Percentiles rank a stretch among this genome's conserved stretches.
Evolutionary conservation across 2,113 vertebrate species (phyloP).

Genomic region (Xiphias gladius): DNA sequence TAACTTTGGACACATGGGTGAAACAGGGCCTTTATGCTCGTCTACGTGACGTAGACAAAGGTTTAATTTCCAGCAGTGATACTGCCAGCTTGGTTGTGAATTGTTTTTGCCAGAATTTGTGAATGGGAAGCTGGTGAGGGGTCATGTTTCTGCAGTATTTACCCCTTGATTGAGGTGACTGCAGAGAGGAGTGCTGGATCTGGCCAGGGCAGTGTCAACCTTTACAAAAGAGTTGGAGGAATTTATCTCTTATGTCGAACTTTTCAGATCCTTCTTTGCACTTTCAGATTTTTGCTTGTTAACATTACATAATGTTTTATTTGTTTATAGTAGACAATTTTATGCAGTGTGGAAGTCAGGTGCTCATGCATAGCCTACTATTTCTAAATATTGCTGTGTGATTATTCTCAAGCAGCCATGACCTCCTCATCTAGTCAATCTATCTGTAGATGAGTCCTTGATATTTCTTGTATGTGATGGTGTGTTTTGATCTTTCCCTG

Average conservation of each 20-base stretch:
- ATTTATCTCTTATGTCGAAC: neutral
- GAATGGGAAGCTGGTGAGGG: neutral
- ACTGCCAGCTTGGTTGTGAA: neutral
- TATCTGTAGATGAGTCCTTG: constrained; percentile 48
- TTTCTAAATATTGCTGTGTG: constrained; percentile 13
- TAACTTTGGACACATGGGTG: no score
- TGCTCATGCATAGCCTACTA: neutral
- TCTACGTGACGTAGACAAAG: neutral
- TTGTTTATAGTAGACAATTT: neutral
- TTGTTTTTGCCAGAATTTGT: neutral
- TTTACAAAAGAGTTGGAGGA: neutral
- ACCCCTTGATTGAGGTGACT: neutral
- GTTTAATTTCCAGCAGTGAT: neutral
- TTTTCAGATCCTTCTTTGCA: neutral
- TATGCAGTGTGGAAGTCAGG: constrained; percentile 9
- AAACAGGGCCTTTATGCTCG: neutral
- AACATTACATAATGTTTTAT: neutral
- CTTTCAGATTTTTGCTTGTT: neutral
- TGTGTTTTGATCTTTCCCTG: constrained; percentile 59
- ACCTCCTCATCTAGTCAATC: constrained; percentile 15
- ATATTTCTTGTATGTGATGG: constrained; percentile 41
- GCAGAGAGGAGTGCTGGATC: neutral
- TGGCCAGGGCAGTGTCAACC: neutral
- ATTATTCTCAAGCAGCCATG: constrained; percentile 28
- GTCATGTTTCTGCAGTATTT: neutral